A percentile compares a stretch with the other conserved stretches of the same genome.
Evolutionary conservation across 1,140 invertebrate genomes (phyloP).

Genomic region (Pectinophora gossypiella): DNA sequence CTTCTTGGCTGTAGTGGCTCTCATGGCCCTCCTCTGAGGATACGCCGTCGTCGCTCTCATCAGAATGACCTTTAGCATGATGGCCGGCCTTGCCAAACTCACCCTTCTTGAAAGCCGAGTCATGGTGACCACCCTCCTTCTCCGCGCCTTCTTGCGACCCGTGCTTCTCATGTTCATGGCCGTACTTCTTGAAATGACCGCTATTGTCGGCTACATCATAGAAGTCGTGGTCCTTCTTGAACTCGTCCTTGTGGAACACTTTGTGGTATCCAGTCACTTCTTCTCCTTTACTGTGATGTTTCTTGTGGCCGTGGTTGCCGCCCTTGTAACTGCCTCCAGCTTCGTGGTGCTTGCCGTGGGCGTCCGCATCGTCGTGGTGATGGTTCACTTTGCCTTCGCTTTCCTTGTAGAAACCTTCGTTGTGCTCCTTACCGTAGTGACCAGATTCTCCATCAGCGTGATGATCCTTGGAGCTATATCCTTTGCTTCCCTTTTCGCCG

Average conservation of each 20-base stretch:
- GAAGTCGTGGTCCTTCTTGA: constrained; percentile 84
- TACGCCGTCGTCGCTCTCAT: constrained; percentile 66
- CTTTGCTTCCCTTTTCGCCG: constrained; percentile 71
- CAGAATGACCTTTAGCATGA: constrained; percentile 68
- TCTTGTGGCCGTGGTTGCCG: constrained; percentile 81
- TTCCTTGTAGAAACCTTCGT: constrained; percentile 52
- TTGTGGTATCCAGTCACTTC: constrained; percentile 83
- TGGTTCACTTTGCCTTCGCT: constrained; percentile 50
- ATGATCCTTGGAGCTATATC: constrained; percentile 47
- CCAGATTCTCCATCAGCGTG: constrained; percentile 53
- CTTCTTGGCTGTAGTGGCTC: constrained; percentile 43
- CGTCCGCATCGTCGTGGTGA: constrained; percentile 54
- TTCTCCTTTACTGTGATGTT: constrained; percentile 81
- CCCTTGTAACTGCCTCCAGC: constrained; percentile 79
- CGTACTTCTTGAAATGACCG: constrained; percentile 79
- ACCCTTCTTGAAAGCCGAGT: constrained; percentile 69
- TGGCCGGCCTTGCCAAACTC: constrained; percentile 71
- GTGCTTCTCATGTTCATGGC: constrained; percentile 69
- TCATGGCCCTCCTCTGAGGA: constrained; percentile 49
- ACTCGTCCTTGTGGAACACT: constrained; percentile 84
- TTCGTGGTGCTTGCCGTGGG: constrained; percentile 64
- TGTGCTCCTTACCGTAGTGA: constrained; percentile 45
- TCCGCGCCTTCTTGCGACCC: constrained; percentile 72
- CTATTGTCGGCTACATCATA: constrained; percentile 82
- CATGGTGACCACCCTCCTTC: constrained; percentile 72